Conservation (phyloP, 1,140 invertebrate genomes). For the Hestina assimilis region DNA sequence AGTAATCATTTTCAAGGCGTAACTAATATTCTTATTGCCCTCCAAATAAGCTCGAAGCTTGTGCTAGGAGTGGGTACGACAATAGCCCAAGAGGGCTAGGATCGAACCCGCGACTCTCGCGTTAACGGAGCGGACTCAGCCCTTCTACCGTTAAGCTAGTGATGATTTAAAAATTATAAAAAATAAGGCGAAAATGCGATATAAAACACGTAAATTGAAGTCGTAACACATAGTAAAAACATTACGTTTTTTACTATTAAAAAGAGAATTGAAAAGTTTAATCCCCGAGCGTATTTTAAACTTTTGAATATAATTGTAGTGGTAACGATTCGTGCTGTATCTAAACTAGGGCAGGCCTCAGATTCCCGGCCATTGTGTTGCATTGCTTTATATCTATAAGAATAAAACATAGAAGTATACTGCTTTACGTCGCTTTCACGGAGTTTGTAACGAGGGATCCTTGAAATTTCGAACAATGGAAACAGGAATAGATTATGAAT, state of each 20-base stretch:
- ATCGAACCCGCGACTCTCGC: too few species aligned
- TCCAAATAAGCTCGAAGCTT: too few species aligned
- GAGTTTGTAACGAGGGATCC: conserved; percentile 7
- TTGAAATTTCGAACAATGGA: conserved; percentile 4
- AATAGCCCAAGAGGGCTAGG: too few species aligned
- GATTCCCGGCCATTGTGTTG: conserved; percentile 18
- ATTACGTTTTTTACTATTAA: conserved; percentile 16
- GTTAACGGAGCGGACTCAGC: too few species aligned
- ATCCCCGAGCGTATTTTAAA: conserved; percentile 25
- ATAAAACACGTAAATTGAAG: not conserved
- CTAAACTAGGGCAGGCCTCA: conserved; percentile 23
- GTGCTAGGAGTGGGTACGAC: too few species aligned
- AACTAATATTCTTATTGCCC: too few species aligned
- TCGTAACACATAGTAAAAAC: conserved; percentile 5
- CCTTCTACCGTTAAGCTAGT: too few species aligned
- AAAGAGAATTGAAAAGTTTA: conserved; percentile 26
- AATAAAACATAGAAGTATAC: conserved; percentile 25
- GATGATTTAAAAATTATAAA: too few species aligned
- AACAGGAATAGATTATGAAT: too few species aligned
- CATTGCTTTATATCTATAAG: conserved; percentile 27
- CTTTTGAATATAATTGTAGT: conserved; percentile 30
- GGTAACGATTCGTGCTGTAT: conserved; percentile 24
- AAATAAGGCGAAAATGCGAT: too few species aligned
- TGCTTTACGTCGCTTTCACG: conserved; percentile 14
- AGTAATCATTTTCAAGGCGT: too few species aligned